Conservation (phyloP, 2,113 vertebrate genomes). For the Petrocephalus microphthalmus region DNA sequence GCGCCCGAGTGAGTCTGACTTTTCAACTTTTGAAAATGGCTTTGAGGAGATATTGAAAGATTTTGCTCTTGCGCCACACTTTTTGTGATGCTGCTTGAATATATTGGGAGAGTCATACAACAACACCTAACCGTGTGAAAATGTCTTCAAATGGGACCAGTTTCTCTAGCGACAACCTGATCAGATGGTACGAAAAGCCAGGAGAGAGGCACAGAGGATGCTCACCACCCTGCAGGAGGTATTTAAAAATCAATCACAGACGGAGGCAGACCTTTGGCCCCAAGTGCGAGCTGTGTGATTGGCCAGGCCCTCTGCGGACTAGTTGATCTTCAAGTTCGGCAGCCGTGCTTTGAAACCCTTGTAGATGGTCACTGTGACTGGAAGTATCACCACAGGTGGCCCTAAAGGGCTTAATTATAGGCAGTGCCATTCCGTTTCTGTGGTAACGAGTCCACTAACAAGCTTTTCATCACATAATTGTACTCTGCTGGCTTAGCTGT, state of each 20-base stretch:
- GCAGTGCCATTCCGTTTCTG: not conserved
- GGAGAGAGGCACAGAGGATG: not conserved
- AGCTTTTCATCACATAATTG: not conserved
- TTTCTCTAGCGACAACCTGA: not conserved
- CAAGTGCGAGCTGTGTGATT: not conserved
- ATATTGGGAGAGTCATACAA: not conserved
- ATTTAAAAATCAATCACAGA: not conserved
- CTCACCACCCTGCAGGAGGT: not conserved
- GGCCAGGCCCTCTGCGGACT: not conserved
- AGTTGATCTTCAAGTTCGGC: not conserved
- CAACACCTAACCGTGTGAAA: not conserved
- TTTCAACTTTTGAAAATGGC: not conserved
- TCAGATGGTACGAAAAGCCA: not conserved
- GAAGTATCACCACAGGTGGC: not conserved
- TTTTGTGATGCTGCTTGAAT: not conserved
- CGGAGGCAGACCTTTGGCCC: not conserved
- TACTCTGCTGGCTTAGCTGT: not conserved
- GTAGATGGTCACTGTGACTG: not conserved
- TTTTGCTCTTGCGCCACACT: not conserved
- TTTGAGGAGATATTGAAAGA: not conserved
- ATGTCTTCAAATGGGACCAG: not conserved
- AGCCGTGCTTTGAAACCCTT: not conserved
- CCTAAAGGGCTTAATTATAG: not conserved
- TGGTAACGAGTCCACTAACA: not conserved
- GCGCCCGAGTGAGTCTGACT: not conserved